Conservation (phyloP, 2,888 invertebrate species). For the Byasa hedistus region DNA sequence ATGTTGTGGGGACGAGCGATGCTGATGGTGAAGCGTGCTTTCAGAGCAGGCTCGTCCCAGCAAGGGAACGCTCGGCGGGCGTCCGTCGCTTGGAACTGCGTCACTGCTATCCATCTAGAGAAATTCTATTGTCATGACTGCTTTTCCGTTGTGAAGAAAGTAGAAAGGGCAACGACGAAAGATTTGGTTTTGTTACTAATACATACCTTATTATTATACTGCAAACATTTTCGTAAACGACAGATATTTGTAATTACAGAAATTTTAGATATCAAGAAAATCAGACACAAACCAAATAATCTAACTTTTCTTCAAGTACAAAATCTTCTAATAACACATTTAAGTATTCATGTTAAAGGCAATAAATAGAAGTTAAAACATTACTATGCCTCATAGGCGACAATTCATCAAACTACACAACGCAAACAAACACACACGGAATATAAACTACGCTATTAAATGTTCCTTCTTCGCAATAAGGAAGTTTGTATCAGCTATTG, state of each 20-base stretch:
- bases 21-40: slow-evolving; percentile 88
- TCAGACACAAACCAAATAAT: background rate
- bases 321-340: background rate
- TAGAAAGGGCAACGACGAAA: background rate
- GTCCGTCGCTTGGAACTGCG: slow-evolving; percentile 91
- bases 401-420: slow-evolving; percentile 24
- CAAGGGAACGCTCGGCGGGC: slow-evolving; percentile 91
- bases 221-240: no score
- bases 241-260: no score
- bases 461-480: slow-evolving; percentile 20
- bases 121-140: background rate
- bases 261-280: no score
- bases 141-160: background rate
- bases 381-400: slow-evolving; percentile 20
- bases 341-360: background rate
- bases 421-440: slow-evolving; percentile 10
- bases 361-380: slow-evolving; percentile 18
- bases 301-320: no score
- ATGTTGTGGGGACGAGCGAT: slow-evolving; percentile 86
- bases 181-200: no score
- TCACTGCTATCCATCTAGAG: slow-evolving; percentile 83
- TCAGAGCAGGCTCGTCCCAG: slow-evolving; percentile 92
- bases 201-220: no score
- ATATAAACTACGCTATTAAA: slow-evolving; percentile 23
- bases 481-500: slow-evolving; percentile 29